phyloP scores from a whole-genome alignment of 2,113 vertebrate genomes.

The Larimichthys polyactis region DNA sequence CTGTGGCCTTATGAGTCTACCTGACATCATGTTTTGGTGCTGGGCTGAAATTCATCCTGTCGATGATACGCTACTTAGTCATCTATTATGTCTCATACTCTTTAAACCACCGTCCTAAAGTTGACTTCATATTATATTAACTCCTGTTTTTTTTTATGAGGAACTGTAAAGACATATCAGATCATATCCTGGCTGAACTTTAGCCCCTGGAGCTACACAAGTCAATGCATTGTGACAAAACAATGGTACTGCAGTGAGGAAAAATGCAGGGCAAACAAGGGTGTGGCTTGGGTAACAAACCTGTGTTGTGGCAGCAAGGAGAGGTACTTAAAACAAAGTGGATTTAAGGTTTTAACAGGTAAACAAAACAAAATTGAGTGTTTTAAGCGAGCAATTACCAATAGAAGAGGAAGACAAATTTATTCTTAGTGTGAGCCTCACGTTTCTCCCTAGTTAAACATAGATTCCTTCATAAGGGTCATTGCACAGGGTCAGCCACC shows the following conservation, averaged over 20 bases:
- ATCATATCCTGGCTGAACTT: conserved; percentile 71
- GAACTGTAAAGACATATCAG: conserved; percentile 21
- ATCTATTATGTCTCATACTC: conserved; percentile 48
- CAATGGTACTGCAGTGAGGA: conserved; percentile 59
- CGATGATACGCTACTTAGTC: conserved; percentile 64
- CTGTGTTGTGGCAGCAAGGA: conserved; percentile 9
- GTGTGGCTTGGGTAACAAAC: conserved; percentile 56
- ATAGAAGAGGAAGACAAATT: not conserved
- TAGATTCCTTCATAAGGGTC: not conserved
- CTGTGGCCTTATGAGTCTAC: conserved; percentile 60
- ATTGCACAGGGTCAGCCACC: not conserved
- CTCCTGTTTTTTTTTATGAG: not conserved
- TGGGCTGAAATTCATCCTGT: conserved; percentile 37
- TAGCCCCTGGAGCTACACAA: conserved; percentile 52
- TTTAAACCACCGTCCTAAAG: conserved; percentile 25
- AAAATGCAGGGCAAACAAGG: conserved; percentile 75
- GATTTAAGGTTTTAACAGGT: not conserved
- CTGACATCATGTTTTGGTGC: conserved; percentile 64
- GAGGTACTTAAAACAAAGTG: not conserved
- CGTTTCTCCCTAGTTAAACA: not conserved
- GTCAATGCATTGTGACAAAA: conserved; percentile 53
- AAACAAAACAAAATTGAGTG: not conserved
- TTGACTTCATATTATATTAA: not conserved
- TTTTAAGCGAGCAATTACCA: not conserved
- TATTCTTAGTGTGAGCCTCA: not conserved